A percentile compares a stretch with the other conserved stretches of the same genome.
phyloP scores from a whole-genome alignment of 53 echinoderm and acorn worm genomes.

The Actinopyga echinites region DNA sequence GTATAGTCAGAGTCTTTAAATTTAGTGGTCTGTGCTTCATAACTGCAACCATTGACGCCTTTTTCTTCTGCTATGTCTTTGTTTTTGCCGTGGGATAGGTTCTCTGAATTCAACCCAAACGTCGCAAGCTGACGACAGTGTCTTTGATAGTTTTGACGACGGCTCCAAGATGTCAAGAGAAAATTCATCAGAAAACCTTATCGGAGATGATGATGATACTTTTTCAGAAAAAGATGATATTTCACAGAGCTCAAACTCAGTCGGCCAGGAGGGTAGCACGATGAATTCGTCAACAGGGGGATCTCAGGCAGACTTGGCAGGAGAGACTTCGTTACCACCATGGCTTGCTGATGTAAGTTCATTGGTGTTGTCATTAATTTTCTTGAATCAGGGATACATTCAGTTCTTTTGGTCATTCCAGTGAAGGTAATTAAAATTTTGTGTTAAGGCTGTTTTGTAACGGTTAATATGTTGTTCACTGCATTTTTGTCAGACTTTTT shows the following conservation, averaged over 20 bases:
- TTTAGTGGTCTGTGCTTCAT: too few species aligned
- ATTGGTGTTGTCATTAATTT: too few species aligned
- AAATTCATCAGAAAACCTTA: constrained; percentile 36
- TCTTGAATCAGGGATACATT: too few species aligned
- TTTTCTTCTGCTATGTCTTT: too few species aligned
- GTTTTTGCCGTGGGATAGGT: not conserved
- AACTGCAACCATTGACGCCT: too few species aligned
- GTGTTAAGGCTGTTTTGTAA: too few species aligned
- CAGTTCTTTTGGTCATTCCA: too few species aligned
- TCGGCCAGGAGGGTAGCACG: not conserved
- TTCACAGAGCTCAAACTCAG: constrained; percentile 11
- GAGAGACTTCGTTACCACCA: constrained; percentile 65
- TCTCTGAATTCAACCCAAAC: constrained; percentile 14
- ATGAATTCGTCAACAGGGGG: not conserved
- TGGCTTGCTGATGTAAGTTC: constrained; percentile 86
- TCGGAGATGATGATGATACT: constrained; percentile 22
- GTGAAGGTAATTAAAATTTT: too few species aligned
- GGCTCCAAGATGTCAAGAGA: constrained; percentile 25
- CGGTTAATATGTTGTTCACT: too few species aligned
- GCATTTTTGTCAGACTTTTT: too few species aligned
- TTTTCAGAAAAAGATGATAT: constrained; percentile 41
- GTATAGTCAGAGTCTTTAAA: too few species aligned
- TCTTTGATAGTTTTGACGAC: constrained; percentile 53
- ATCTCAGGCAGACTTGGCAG: constrained; percentile 23
- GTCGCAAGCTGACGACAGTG: constrained; percentile 49